phyloP scores from a whole-genome alignment of 1,140 invertebrate genomes.

The Drosophila nebulosa region DNA sequence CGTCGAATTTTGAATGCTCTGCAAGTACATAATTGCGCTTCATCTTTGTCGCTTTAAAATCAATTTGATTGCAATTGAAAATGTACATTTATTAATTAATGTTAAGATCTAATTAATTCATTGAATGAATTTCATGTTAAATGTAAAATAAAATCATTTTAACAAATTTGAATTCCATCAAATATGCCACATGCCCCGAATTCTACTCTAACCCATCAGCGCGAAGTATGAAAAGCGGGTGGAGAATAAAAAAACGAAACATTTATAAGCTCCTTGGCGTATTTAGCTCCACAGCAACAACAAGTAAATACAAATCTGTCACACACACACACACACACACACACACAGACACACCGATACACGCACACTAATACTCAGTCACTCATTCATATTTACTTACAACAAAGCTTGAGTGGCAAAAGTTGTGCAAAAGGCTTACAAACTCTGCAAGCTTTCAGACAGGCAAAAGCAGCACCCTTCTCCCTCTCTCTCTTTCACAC shows the following conservation, averaged over 20 bases:
- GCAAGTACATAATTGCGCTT: background rate
- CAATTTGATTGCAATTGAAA: no score
- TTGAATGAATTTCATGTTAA: background rate
- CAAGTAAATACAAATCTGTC: constrained; percentile 26
- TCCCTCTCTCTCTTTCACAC: background rate
- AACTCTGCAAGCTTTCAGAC: constrained; percentile 46
- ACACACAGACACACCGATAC: background rate
- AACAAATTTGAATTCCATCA: background rate
- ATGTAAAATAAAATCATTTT: background rate
- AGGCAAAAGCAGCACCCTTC: background rate
- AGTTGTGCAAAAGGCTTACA: constrained; percentile 75
- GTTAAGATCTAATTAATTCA: no score
- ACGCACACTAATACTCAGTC: background rate
- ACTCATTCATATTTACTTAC: constrained; percentile 54
- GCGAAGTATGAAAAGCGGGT: constrained; percentile 26
- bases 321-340: constrained; percentile 29
- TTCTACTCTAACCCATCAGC: constrained; percentile 24
- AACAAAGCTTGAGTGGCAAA: constrained; percentile 74
- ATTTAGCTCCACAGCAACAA: constrained; percentile 39
- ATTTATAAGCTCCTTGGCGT: constrained; percentile 53
- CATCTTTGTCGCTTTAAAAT: no score
- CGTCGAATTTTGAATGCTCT: background rate
- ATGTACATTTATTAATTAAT: no score
- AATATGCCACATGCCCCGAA: background rate
- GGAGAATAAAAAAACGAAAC: constrained; percentile 22